A percentile compares a stretch with the other conserved stretches of the same genome.
Conservation (phyloP, 35 echinoderm and acorn worm species). For the Ptychodera flava region DNA sequence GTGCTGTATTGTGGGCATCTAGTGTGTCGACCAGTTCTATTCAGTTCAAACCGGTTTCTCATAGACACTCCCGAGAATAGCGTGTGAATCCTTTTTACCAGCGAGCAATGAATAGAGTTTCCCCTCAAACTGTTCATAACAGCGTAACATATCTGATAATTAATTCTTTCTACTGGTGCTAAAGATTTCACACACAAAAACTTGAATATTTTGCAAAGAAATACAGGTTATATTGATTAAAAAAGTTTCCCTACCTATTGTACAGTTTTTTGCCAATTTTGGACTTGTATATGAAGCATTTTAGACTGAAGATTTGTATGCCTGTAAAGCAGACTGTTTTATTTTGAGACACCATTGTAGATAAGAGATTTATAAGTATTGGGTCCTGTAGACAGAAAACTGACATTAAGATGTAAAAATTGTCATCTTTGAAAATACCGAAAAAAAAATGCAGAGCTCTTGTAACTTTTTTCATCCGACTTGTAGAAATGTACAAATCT, state of each 20-base stretch:
- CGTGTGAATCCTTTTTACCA: too few relatives aligned
- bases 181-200: neutral
- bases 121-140: too few relatives aligned
- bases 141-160: neutral
- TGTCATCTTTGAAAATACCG: neutral
- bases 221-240: neutral
- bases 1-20: too few relatives aligned
- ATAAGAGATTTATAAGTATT: neutral
- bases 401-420: neutral
- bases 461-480: neutral
- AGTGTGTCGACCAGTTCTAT: neutral
- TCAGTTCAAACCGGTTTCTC: neutral
- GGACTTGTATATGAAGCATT: constrained; percentile 1
- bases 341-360: constrained; percentile 1
- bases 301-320: neutral
- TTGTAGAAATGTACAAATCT: neutral
- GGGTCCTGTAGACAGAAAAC: neutral
- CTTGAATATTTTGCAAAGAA: constrained; percentile 2
- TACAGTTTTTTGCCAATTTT: neutral
- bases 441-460: neutral
- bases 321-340: constrained; percentile 1
- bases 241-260: constrained; percentile 1
- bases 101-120: too few relatives aligned
- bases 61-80: too few relatives aligned
- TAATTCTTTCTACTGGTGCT: neutral